Evolutionary conservation across 2,888 invertebrate genomes (phyloP).

Genomic region (Melinaea marsaeus): DNA sequence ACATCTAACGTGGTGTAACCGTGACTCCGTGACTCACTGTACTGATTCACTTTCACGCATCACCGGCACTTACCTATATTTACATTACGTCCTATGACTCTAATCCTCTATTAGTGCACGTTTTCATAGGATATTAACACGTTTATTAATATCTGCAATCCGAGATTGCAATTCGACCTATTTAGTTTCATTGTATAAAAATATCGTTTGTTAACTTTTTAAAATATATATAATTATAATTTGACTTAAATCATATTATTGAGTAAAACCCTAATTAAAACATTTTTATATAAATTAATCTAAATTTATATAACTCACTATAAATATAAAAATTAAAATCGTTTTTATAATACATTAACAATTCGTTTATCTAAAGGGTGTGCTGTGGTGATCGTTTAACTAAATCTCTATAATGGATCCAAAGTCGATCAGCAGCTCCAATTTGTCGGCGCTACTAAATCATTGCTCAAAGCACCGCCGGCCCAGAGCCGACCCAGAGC

Average conservation of each 20-base stretch:
- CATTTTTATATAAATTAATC: too few species aligned
- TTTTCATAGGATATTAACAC: too few species aligned
- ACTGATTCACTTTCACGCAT: conserved; percentile 40
- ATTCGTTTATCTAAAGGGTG: background rate
- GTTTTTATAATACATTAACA: background rate
- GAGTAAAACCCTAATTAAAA: too few species aligned
- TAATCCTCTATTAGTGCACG: too few species aligned
- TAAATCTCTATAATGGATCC: conserved; percentile 66
- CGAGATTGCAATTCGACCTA: too few species aligned
- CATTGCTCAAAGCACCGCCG: conserved; percentile 71
- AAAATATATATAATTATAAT: too few species aligned
- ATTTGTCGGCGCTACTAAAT: conserved; percentile 74
- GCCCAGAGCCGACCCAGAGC: conserved; percentile 52
- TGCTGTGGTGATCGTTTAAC: conserved; percentile 56
- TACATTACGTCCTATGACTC: conserved; percentile 4
- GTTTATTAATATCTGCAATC: too few species aligned
- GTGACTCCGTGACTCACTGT: conserved; percentile 37
- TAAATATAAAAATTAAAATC: background rate
- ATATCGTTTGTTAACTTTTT: too few species aligned
- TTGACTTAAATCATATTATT: too few species aligned
- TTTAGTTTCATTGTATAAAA: too few species aligned
- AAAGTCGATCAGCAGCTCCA: conserved; percentile 55
- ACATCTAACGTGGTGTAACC: conserved; percentile 48
- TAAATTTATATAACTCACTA: background rate
- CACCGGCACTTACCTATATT: conserved; percentile 18